Evolutionary conservation across 2,113 vertebrate genomes (phyloP).

Genomic region (human (Homo sapiens)): DNA sequence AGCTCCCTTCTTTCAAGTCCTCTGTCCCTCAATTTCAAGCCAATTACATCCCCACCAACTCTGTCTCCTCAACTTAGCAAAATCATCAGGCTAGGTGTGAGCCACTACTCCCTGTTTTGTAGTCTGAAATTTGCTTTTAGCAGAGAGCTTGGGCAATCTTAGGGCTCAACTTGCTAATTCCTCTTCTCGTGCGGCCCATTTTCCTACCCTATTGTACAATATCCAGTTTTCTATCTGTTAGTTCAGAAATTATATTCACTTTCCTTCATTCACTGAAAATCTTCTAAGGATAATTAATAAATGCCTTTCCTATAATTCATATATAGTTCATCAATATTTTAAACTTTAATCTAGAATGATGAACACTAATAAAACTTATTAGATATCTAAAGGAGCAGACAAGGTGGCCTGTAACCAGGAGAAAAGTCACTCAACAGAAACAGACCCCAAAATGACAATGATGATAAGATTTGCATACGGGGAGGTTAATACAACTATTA

Average conservation of each 20-base stretch:
- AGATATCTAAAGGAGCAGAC: no score
- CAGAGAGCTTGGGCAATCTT: no score
- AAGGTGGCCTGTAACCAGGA: neutral
- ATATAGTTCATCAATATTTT: neutral
- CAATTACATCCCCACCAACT: neutral
- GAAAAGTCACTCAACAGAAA: neutral
- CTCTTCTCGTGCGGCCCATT: no score
- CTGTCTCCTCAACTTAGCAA: neutral
- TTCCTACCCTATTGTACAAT: no score
- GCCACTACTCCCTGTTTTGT: accelerated
- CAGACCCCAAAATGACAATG: neutral
- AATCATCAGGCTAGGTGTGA: neutral
- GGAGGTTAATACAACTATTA: no score
- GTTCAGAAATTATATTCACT: neutral
- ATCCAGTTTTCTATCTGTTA: neutral
- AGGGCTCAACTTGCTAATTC: no score
- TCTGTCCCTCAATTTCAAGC: neutral
- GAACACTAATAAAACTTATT: neutral
- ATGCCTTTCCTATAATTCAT: neutral
- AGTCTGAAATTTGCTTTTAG: neutral
- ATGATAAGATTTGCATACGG: no score
- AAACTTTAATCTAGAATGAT: neutral
- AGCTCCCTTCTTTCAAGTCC: neutral
- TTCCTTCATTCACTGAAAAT: neutral
- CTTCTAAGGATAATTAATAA: neutral